A percentile compares a stretch with the other conserved stretches of the same genome.
Conservation (phyloP, 1,140 invertebrate species). For the Grapholita molesta region DNA sequence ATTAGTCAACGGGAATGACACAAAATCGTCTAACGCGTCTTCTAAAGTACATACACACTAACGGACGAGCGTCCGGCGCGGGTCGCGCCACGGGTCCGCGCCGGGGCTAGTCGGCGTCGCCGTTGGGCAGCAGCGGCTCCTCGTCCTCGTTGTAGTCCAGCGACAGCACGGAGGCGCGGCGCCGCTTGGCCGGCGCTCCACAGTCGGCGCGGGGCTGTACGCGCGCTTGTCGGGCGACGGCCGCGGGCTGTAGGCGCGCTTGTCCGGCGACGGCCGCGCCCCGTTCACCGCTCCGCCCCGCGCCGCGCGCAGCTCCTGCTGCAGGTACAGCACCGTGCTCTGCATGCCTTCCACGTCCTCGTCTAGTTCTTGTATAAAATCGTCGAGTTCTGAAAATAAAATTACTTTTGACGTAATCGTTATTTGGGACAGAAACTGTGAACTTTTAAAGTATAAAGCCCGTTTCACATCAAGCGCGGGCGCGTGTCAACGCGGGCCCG, state of each 20-base stretch:
- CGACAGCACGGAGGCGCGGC: slow-evolving; percentile 83
- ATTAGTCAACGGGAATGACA: slow-evolving; percentile 62
- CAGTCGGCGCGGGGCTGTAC: slow-evolving; percentile 70
- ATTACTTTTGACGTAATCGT: slow-evolving; percentile 18
- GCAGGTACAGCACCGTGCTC: slow-evolving; percentile 95
- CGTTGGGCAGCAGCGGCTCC: slow-evolving; percentile 70
- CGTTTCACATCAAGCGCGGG: no score
- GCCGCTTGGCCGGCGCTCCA: slow-evolving; percentile 77
- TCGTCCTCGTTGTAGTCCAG: slow-evolving; percentile 86
- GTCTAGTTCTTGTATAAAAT: slow-evolving; percentile 96
- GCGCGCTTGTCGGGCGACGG: slow-evolving; percentile 74
- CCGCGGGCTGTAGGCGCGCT: slow-evolving; percentile 35
- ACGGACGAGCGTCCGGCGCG: slow-evolving; percentile 8
- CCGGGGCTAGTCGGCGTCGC: slow-evolving; percentile 67
- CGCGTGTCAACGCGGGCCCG: no score
- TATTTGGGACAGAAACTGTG: not conserved
- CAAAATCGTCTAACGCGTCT: slow-evolving; percentile 51
- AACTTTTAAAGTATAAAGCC: no score
- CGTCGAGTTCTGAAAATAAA: slow-evolving; percentile 90
- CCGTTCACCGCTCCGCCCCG: slow-evolving; percentile 59
- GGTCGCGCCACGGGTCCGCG: not conserved
- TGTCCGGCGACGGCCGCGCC: slow-evolving; percentile 24
- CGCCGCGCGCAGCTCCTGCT: slow-evolving; percentile 92
- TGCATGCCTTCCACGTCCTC: slow-evolving; percentile 99
- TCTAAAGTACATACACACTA: slow-evolving; percentile 60